Evolutionary conservation across 2,888 invertebrate genomes (phyloP).

Genomic region (Harmothoe impar): DNA sequence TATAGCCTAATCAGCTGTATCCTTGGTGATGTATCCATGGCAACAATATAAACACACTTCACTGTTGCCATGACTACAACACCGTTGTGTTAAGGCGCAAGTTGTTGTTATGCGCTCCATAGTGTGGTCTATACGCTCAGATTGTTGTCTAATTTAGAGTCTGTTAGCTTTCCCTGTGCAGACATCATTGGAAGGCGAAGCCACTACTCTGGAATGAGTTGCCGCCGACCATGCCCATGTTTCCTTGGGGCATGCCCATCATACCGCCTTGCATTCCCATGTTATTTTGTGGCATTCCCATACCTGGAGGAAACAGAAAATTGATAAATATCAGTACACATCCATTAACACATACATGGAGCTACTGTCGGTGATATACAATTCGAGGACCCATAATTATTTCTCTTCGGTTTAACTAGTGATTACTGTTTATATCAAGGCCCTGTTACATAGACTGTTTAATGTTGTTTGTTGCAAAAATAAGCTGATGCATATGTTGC

Average conservation of each 20-base stretch:
- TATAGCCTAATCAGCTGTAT: too few relatives aligned
- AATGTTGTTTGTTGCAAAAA: too few relatives aligned
- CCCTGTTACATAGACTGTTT: too few relatives aligned
- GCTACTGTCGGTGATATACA: too few relatives aligned
- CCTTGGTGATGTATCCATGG: constrained; percentile 39
- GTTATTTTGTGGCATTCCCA: constrained; percentile 50
- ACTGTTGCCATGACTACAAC: constrained; percentile 26
- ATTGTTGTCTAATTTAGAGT: background rate
- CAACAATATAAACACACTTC: background rate
- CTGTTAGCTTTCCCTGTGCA: background rate
- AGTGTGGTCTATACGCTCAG: background rate
- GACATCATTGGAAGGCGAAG: constrained; percentile 51
- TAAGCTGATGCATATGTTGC: too few relatives aligned
- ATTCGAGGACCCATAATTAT: too few relatives aligned
- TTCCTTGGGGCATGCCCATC: constrained; percentile 59
- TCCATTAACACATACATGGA: background rate
- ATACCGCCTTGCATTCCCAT: constrained; percentile 54
- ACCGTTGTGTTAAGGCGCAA: background rate
- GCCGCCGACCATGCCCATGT: constrained; percentile 43
- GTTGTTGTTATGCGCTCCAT: background rate
- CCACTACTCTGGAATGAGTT: constrained; percentile 25
- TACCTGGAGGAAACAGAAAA: constrained; percentile 9
- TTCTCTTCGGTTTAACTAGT: too few relatives aligned
- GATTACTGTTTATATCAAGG: too few relatives aligned
- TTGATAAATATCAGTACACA: background rate